These are phyloP conservation scores for Rhagium mordax DNA, from an alignment of 2,888 invertebrate genomes.

Conservation along the genomic window DNA sequence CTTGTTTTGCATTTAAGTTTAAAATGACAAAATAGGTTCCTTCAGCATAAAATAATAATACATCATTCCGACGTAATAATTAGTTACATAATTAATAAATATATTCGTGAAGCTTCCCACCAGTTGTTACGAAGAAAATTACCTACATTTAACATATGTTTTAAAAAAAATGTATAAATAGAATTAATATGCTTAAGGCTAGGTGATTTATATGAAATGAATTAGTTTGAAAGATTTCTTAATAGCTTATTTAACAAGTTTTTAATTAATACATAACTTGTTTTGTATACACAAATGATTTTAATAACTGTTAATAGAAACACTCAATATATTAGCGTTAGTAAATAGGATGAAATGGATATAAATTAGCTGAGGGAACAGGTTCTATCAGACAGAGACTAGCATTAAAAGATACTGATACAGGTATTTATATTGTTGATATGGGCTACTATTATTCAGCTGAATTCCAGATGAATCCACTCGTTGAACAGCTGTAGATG, in stretches of 20 bases:
- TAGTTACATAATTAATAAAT: too few relatives aligned
- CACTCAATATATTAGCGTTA: conserved; percentile 21
- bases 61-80: too few relatives aligned
- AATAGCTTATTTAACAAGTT: neutral
- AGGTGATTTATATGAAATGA: neutral
- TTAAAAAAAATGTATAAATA: too few relatives aligned
- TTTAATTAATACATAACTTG: conserved; percentile 18
- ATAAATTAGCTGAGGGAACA: conserved; percentile 32
- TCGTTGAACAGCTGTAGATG: conserved; percentile 34
- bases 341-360: conserved; percentile 7
- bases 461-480: conserved; percentile 31
- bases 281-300: conserved; percentile 26
- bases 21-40: too few relatives aligned
- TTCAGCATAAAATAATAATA: too few relatives aligned
- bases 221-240: neutral
- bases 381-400: conserved; percentile 33
- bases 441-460: conserved; percentile 32
- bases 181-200: neutral
- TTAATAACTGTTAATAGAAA: conserved; percentile 30
- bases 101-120: too few relatives aligned
- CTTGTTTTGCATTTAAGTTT: conserved; percentile 16
- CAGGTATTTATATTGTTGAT: conserved; percentile 36
- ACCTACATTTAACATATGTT: too few relatives aligned
- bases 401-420: conserved; percentile 37
- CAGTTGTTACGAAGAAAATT: too few relatives aligned